Evolutionary conservation across 2,113 vertebrate species (phyloP).

Genomic region (Rhinoderma darwinii): DNA sequence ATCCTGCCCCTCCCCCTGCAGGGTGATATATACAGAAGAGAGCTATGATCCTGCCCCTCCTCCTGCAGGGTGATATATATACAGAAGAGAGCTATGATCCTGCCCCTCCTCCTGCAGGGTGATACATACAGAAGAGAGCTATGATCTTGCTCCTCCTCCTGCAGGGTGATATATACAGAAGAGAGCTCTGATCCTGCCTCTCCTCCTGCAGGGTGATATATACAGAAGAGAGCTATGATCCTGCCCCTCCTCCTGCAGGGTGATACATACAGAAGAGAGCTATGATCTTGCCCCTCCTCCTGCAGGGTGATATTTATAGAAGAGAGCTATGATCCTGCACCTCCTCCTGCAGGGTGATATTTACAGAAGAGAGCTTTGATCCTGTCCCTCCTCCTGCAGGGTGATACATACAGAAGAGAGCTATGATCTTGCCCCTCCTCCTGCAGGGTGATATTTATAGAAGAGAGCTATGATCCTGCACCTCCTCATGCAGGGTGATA

Average conservation of each 20-base stretch:
- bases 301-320: not conserved
- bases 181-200: not conserved
- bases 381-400: not conserved
- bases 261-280: too few relatives aligned
- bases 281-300: not conserved
- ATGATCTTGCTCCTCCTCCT: not conserved
- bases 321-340: not conserved
- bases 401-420: not conserved
- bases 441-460: conserved; percentile 13
- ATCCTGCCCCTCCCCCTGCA: not conserved
- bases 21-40: not conserved
- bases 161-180: conserved; percentile 18
- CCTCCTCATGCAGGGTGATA: not conserved
- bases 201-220: not conserved
- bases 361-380: too few relatives aligned
- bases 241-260: conserved; percentile 2
- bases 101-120: not conserved
- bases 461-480: not conserved
- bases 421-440: not conserved
- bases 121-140: not conserved
- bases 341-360: conserved; percentile 16
- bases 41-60: not conserved
- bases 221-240: not conserved
- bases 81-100: not conserved
- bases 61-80: conserved; percentile 16